These are phyloP conservation scores for Allophyes oxyacanthae DNA, from an alignment of 2,888 invertebrate genomes.

Conservation along the genomic window DNA sequence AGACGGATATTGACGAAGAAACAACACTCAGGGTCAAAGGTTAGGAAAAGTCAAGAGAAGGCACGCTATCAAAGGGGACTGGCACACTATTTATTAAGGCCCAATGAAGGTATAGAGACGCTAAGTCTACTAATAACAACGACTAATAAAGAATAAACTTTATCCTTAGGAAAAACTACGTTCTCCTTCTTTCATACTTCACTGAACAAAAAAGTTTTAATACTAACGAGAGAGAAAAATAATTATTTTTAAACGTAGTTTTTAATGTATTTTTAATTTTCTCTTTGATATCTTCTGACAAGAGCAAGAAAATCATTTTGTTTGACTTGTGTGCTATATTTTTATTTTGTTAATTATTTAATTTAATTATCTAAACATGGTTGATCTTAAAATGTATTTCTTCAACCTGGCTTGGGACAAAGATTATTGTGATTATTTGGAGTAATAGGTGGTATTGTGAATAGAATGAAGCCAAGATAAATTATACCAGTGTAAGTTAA, in stretches of 20 bases:
- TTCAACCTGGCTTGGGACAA: constrained; percentile 19
- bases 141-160: constrained; percentile 4
- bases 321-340: not conserved
- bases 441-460: not conserved
- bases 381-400: constrained; percentile 15
- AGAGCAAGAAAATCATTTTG: constrained; percentile 1
- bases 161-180: not conserved
- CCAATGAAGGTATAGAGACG: constrained; percentile 3
- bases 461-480: not conserved
- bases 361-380: constrained; percentile 8
- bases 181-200: not conserved
- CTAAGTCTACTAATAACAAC: constrained; percentile 1
- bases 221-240: constrained; percentile 14
- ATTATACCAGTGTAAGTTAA: not conserved
- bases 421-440: constrained; percentile 36
- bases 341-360: not conserved
- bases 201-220: constrained; percentile 26
- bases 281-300: constrained; percentile 21
- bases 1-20: constrained; percentile 32
- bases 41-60: constrained; percentile 21
- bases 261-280: constrained; percentile 3
- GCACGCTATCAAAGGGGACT: constrained; percentile 3
- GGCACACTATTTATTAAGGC: constrained; percentile 27
- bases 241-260: not conserved
- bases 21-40: constrained; percentile 21